Percentiles rank a stretch among this genome's conserved stretches.
These are phyloP conservation scores for Ischnura elegans DNA, from an alignment of 2,888 invertebrate genomes.

Conservation along the genomic window DNA sequence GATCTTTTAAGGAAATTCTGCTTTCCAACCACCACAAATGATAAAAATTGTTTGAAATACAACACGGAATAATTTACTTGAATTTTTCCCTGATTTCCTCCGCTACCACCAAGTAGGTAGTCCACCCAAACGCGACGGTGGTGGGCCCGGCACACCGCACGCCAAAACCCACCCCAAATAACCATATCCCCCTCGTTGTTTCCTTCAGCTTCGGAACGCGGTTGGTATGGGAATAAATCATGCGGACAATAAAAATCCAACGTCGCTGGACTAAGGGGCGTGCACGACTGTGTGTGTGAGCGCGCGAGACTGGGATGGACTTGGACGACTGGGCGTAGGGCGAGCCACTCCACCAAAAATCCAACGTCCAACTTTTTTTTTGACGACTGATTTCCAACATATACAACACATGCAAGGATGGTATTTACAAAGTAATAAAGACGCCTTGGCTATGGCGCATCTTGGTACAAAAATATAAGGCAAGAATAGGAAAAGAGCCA, in stretches of 20 bases:
- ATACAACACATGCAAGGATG: conserved; percentile 32
- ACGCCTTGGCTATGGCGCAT: background rate
- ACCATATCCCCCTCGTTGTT: background rate
- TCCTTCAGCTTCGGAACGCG: background rate
- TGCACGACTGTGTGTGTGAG: no score
- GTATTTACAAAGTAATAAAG: conserved; percentile 49
- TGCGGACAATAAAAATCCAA: background rate
- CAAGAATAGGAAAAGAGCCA: conserved; percentile 32
- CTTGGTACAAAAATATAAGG: conserved; percentile 44
- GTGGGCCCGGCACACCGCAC: background rate
- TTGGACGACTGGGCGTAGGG: background rate
- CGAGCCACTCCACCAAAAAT: background rate
- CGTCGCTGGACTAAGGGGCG: background rate
- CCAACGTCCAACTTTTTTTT: background rate
- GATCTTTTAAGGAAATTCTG: no score
- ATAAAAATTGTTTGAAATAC: no score
- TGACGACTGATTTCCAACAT: conserved; percentile 43
- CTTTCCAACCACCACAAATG: no score
- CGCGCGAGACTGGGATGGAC: background rate
- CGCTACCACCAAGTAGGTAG: background rate
- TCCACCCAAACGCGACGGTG: background rate
- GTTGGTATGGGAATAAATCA: conserved; percentile 42
- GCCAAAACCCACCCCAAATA: background rate
- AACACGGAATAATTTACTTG: no score
- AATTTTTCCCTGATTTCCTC: no score